These are phyloP conservation scores for Epicampocera succincta DNA, from an alignment of 2,888 invertebrate genomes.

Conservation along the genomic window DNA sequence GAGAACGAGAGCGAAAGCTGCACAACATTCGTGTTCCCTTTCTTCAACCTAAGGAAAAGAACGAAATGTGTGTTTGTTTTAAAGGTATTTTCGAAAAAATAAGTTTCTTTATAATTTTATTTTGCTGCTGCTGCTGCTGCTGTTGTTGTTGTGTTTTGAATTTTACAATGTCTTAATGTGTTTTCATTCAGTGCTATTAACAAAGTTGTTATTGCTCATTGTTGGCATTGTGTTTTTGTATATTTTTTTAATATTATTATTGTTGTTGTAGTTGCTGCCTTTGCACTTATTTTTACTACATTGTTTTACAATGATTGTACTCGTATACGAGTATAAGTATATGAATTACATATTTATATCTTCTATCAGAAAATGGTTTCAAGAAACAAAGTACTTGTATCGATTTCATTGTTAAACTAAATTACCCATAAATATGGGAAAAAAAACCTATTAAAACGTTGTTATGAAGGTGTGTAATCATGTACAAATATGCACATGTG, in stretches of 20 bases:
- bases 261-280: slow-evolving; percentile 7
- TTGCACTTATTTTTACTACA: slow-evolving; percentile 20
- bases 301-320: slow-evolving; percentile 20
- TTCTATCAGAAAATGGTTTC: background rate
- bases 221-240: slow-evolving; percentile 9
- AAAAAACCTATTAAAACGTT: slow-evolving; percentile 32
- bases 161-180: slow-evolving; percentile 77
- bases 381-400: slow-evolving; percentile 38
- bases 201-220: slow-evolving; percentile 55
- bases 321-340: too few relatives aligned
- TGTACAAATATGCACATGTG: slow-evolving; percentile 22
- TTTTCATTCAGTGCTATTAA: slow-evolving; percentile 59
- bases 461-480: slow-evolving; percentile 27
- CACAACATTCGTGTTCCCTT: slow-evolving; percentile 32
- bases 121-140: slow-evolving; percentile 8
- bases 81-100: slow-evolving; percentile 74
- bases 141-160: slow-evolving; percentile 21
- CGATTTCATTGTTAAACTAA: slow-evolving; percentile 50
- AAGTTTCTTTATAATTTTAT: slow-evolving; percentile 62
- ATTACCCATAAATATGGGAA: slow-evolving; percentile 28
- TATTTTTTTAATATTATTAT: slow-evolving; percentile 1
- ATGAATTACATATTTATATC: background rate
- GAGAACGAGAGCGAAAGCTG: background rate
- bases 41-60: slow-evolving; percentile 16
- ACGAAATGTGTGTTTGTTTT: slow-evolving; percentile 40